These are phyloP conservation scores for Macrocentrus cingulum DNA, from an alignment of 1,140 invertebrate species.

Conservation along the genomic window DNA sequence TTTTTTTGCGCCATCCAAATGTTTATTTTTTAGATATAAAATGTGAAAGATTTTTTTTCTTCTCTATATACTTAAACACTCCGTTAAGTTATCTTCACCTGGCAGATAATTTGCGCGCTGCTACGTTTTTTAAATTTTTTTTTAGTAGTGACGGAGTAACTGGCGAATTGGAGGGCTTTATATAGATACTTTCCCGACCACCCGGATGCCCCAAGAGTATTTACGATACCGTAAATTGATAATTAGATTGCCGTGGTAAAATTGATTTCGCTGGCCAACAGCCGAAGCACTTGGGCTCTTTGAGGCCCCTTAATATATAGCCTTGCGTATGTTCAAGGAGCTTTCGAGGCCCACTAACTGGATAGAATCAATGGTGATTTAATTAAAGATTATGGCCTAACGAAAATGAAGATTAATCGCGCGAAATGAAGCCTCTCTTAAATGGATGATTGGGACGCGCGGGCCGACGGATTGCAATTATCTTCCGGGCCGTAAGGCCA, in stretches of 20 bases:
- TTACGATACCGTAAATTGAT: constrained; percentile 51
- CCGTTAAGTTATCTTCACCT: no score
- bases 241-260: constrained; percentile 45
- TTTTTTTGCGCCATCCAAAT: no score
- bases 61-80: no score
- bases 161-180: no score
- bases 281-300: constrained; percentile 3
- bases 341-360: neutral
- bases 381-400: constrained; percentile 51
- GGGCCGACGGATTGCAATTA: constrained; percentile 21
- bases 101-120: no score
- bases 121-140: no score
- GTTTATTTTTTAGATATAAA: no score
- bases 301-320: neutral
- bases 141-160: no score
- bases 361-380: constrained; percentile 51
- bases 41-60: no score
- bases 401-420: constrained; percentile 55
- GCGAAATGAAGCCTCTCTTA: constrained; percentile 27
- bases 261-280: constrained; percentile 43
- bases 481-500: neutral
- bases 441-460: constrained; percentile 3
- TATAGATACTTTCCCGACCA: constrained; percentile 12
- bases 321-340: neutral
- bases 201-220: constrained; percentile 33